Evolutionary conservation across 2,797 vertebrate genomes (phyloP).

Genomic region (Vipera ursinii): DNA sequence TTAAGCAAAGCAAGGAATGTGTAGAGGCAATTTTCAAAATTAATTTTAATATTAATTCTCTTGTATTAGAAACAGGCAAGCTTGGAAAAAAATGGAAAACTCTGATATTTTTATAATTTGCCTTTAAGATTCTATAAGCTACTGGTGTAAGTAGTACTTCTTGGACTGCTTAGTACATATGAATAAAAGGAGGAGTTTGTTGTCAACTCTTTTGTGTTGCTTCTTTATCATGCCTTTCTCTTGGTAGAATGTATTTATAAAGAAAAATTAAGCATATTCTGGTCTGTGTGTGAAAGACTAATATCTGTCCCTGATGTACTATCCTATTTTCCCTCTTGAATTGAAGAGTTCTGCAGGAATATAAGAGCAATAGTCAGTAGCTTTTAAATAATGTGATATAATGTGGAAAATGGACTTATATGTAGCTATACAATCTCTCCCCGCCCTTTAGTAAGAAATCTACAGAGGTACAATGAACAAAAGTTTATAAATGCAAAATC

Average conservation of each 20-base stretch:
- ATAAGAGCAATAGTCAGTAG: background rate
- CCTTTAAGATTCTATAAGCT: slow-evolving; percentile 9
- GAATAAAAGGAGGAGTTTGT: slow-evolving; percentile 9
- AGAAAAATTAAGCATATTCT: background rate
- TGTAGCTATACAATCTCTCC: background rate
- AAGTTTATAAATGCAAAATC: background rate
- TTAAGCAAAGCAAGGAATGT: slow-evolving; percentile 1
- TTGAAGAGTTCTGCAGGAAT: background rate
- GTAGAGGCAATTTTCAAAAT: background rate
- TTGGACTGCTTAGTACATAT: slow-evolving; percentile 28
- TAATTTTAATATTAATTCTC: slow-evolving; percentile 5
- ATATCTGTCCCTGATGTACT: background rate
- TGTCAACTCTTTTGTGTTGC: background rate
- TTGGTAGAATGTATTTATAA: slow-evolving; percentile 3
- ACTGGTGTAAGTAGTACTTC: slow-evolving; percentile 30
- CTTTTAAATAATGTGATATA: slow-evolving; percentile 17
- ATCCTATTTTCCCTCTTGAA: slow-evolving; percentile 20
- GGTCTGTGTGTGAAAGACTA: too few species aligned
- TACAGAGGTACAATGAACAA: slow-evolving; percentile 18
- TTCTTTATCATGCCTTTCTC: background rate
- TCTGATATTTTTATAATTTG: background rate
- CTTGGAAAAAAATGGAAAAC: background rate
- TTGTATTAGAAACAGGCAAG: slow-evolving; percentile 13
- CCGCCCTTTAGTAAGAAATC: background rate
- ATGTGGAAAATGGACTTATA: slow-evolving; percentile 32